Conservation (phyloP, 2,888 invertebrate genomes). For the Trichopoda pennipes region DNA sequence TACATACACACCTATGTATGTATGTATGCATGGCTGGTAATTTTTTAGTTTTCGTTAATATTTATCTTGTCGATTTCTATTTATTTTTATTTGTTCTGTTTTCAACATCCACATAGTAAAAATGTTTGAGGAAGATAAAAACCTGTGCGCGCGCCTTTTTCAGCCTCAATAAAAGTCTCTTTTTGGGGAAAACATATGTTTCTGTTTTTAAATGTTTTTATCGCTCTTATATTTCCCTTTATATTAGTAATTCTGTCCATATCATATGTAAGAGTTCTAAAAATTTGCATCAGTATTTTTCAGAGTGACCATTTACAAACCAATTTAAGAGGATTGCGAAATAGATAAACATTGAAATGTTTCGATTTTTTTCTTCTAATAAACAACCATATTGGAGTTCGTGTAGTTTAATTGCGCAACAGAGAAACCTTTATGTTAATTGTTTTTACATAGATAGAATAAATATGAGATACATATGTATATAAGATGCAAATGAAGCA, state of each 20-base stretch:
- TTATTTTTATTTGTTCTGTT: slow-evolving; percentile 44
- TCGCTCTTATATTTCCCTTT: background rate
- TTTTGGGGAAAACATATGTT: slow-evolving; percentile 33
- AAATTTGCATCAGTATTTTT: background rate
- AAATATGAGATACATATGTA: no score
- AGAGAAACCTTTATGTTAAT: no score
- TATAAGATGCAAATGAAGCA: no score
- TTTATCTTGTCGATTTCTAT: slow-evolving; percentile 25
- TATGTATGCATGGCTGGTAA: slow-evolving; percentile 16
- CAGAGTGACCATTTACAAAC: slow-evolving; percentile 37
- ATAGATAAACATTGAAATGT: no score
- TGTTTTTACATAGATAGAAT: no score
- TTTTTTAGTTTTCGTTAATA: slow-evolving; percentile 10
- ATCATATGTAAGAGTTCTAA: no score
- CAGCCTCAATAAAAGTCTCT: slow-evolving; percentile 33
- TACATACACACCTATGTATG: slow-evolving; percentile 6
- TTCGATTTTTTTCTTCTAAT: no score
- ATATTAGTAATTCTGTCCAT: slow-evolving; percentile 21
- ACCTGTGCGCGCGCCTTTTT: slow-evolving; percentile 50
- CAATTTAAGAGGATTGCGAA: no score
- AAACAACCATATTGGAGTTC: no score
- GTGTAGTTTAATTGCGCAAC: no score
- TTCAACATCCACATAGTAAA: slow-evolving; percentile 37
- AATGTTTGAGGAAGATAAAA: slow-evolving; percentile 10
- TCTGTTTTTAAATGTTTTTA: background rate